phyloP scores from a whole-genome alignment of 1,140 invertebrate species.

The Hesperophylax magnus region DNA sequence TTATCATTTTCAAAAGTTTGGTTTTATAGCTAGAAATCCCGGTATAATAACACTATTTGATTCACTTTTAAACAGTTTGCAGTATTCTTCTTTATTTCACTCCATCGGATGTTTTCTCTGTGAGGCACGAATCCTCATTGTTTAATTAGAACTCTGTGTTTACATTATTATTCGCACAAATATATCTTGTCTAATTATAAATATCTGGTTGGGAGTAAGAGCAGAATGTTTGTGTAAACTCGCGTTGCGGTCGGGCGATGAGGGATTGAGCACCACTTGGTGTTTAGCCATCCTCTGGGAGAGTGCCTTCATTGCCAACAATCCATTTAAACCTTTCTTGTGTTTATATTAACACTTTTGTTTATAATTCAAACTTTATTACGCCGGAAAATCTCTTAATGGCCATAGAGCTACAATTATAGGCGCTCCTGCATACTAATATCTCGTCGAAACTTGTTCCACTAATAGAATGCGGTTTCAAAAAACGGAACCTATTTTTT shows the following conservation, averaged over 20 bases:
- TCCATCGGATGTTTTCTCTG: not conserved
- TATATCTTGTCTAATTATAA: conserved; percentile 51
- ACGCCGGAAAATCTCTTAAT: not conserved
- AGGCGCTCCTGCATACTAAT: too few species aligned
- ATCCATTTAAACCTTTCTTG: not conserved
- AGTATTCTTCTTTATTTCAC: not conserved
- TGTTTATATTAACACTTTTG: not conserved
- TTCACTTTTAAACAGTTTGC: not conserved
- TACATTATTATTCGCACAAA: conserved; percentile 48
- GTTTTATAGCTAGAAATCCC: not conserved
- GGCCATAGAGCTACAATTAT: too few species aligned
- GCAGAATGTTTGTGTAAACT: conserved; percentile 38
- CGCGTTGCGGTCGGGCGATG: not conserved
- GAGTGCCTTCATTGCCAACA: not conserved
- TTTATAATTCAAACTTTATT: not conserved
- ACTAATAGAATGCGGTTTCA: too few species aligned
- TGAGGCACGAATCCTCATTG: conserved; percentile 41
- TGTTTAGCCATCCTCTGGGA: not conserved
- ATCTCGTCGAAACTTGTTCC: too few species aligned
- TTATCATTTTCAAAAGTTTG: not conserved
- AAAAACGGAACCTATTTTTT: too few species aligned
- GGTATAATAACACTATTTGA: not conserved
- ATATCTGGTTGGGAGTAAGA: conserved; percentile 45
- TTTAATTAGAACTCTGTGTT: conserved; percentile 48
- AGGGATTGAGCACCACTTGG: conserved; percentile 5